Conservation (phyloP, 2,888 invertebrate genomes). For the Theretra japonica region DNA sequence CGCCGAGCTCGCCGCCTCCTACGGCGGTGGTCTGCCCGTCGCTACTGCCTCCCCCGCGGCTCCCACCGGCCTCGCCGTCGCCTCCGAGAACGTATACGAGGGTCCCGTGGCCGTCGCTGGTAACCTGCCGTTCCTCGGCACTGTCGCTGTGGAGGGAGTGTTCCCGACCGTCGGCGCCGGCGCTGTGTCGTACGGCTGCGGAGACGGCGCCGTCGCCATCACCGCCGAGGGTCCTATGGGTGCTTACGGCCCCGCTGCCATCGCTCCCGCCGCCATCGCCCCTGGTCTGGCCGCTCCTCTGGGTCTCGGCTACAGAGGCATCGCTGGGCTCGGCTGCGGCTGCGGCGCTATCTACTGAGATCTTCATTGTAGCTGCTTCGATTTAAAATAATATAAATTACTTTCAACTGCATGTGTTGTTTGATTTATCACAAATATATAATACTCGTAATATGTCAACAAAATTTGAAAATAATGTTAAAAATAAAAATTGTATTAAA, state of each 20-base stretch:
- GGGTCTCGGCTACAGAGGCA: constrained; percentile 27
- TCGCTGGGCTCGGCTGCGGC: constrained; percentile 30
- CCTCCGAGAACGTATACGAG: constrained; percentile 47
- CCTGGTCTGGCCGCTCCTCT: constrained; percentile 21
- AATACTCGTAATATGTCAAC: too few relatives aligned
- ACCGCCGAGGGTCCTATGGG: constrained; percentile 29
- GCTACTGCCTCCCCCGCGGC: constrained; percentile 45
- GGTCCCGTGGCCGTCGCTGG: constrained; percentile 45
- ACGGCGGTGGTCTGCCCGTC: constrained; percentile 44
- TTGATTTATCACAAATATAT: not conserved
- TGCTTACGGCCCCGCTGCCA: constrained; percentile 16
- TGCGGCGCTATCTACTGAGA: constrained; percentile 33
- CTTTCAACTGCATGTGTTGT: not conserved
- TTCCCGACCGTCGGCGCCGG: constrained; percentile 33
- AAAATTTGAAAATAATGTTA: too few relatives aligned
- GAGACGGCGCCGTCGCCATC: constrained; percentile 30
- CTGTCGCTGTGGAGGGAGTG: constrained; percentile 32
- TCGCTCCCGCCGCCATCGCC: constrained; percentile 37
- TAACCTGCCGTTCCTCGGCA: constrained; percentile 43
- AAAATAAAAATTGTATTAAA: too few relatives aligned
- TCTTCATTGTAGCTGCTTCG: not conserved
- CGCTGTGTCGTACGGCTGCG: constrained; percentile 34
- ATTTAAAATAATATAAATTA: constrained; percentile 1
- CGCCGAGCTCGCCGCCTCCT: constrained; percentile 33
- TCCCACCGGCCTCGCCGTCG: constrained; percentile 47